Base-by-base conservation (phyloP, 2,888 invertebrate species). In the Meteorus cinctellus region DNA sequence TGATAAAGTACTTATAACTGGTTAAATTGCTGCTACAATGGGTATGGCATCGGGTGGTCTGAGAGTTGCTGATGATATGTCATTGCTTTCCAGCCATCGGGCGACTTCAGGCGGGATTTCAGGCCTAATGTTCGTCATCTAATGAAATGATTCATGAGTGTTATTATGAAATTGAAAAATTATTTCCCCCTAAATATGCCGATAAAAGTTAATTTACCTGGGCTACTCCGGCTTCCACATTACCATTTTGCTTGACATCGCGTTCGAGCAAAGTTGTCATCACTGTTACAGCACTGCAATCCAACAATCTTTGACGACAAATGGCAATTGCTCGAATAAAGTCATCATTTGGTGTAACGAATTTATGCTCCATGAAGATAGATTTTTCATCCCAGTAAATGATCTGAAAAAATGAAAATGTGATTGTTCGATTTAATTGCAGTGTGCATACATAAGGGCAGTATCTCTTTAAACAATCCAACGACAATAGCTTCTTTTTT, bases 311-410 rank as follows among this genome's bases (percentile, higher is more conserved):
- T 78, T 88, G 91, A 79, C 89, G 86, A 76, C 89, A 89, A 69
- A 89, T 88, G 41, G 89, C 89, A 67, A 89, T 88, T n/a, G 92
- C 91, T 67, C 91, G 91, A n/a, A 94, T 91, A 89, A 95, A 95
- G 34, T 92, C 92, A 84, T 97, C 96, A n/a, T 86, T 86, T 4
- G 94, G 90, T 0, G 95, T 94, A 31, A 95, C 90, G 81, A 97
- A 94, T 80, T 95, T 92, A 87, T 97, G 97, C 87, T 96, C 96
- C 91, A 97, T 93, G 87, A 95, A 97, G 73, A 97, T 92, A 34
- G 94, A 94, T 82, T 94, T 93, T 4, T 94, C 93, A 87, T 97
- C 96, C 97, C 97, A 97, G 86, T 95, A 96, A 72, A 96, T 92
- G 70, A 97, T 92, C 95, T 96, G 90, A 55, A 88, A 87, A 31